Evolutionary conservation across 92 coral and sea anemone genomes (phyloP).

Genomic region (Epizoanthus stellaris): DNA sequence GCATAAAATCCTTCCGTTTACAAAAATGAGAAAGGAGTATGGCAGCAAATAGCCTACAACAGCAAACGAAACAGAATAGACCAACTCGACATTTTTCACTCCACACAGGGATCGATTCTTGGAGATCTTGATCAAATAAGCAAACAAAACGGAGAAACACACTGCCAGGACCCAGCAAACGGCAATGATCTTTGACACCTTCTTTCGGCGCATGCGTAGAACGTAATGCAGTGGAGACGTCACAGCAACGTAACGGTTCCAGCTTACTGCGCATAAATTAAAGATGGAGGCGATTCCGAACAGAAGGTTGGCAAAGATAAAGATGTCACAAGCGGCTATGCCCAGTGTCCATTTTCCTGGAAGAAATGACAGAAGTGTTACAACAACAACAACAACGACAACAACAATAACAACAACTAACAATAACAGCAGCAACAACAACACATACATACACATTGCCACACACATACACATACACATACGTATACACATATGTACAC

Average conservation of each 20-base stretch:
- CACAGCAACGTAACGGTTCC: slow-evolving; percentile 87
- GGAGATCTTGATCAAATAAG: slow-evolving; percentile 41
- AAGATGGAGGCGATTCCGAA: slow-evolving; percentile 71
- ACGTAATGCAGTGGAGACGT: slow-evolving; percentile 78
- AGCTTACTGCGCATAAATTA: slow-evolving; percentile 82
- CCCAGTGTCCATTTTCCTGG: slow-evolving; percentile 85
- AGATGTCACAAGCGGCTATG: slow-evolving; percentile 54
- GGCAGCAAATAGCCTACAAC: slow-evolving; percentile 53
- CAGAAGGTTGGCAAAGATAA: slow-evolving; percentile 71
- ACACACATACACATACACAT: too few species aligned
- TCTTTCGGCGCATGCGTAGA: slow-evolving; percentile 61
- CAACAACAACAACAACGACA: too few species aligned
- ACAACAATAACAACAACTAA: too few species aligned
- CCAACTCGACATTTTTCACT: slow-evolving; percentile 40
- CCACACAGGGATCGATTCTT: slow-evolving; percentile 61
- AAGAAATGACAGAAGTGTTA: background rate
- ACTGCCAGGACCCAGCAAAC: slow-evolving; percentile 62
- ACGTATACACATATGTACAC: too few species aligned
- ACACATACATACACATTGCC: too few species aligned
- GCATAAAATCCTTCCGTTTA: slow-evolving; percentile 65
- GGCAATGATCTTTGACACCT: slow-evolving; percentile 55
- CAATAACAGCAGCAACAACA: too few species aligned
- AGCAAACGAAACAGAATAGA: slow-evolving; percentile 18
- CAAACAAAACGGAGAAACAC: slow-evolving; percentile 21
- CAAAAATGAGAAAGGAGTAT: slow-evolving; percentile 61